Percentiles rank a stretch among this genome's conserved stretches.
Evolutionary conservation across 23 tunicate genomes (phyloP).

Genomic region (Styela clava): DNA sequence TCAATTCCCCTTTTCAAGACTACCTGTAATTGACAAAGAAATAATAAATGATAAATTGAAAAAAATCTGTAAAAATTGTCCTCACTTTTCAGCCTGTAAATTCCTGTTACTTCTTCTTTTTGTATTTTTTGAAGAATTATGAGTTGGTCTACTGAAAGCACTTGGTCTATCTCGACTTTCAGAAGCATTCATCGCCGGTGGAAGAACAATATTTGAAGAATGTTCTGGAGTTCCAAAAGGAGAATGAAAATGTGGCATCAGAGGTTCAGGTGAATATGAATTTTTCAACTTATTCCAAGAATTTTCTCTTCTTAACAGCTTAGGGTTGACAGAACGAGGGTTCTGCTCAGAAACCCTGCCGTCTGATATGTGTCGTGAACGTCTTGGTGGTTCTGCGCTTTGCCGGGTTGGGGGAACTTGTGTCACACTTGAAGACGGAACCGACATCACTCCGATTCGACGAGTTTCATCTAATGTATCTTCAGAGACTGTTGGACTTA

Average conservation of each 20-base stretch:
- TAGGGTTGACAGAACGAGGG: neutral
- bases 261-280: slow-evolving; percentile 32
- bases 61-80: too few species aligned
- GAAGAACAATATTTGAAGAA: neutral
- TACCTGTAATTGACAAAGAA: too few species aligned
- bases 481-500: slow-evolving; percentile 22
- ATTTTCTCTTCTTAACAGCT: neutral
- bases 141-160: neutral
- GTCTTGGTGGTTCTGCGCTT: neutral
- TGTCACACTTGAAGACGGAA: neutral
- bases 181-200: neutral
- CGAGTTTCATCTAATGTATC: neutral
- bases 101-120: neutral
- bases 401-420: neutral
- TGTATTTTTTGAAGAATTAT: neutral
- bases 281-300: slow-evolving; percentile 33
- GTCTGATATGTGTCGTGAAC: neutral
- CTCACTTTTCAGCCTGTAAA: neutral
- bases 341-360: neutral
- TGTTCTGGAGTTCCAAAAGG: neutral
- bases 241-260: slow-evolving; percentile 4
- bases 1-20: too few species aligned
- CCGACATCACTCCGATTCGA: neutral
- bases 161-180: neutral
- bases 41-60: too few species aligned